Base-by-base conservation (phyloP, 2,797 vertebrate species). In the Dendrocincla tyrannina region DNA sequence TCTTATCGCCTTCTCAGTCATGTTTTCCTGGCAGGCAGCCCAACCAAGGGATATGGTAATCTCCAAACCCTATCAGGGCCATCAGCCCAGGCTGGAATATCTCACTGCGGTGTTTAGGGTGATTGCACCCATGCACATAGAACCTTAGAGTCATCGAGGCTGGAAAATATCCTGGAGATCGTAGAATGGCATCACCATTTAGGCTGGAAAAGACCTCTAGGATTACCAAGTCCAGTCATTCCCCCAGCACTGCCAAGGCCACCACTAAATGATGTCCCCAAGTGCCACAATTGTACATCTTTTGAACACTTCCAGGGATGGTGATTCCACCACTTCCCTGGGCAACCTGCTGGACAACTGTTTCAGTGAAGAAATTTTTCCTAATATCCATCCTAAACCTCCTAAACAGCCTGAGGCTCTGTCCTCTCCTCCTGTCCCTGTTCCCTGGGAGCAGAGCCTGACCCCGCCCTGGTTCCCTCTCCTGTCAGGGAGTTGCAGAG, bases 11-110 rank as follows among this genome's bases (percentile, higher is more conserved):
- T 56, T 91, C 94, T 62, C 94, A 86, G 91, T 96, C 96, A 97
- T 93, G 93, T 88, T 97, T 97, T 97, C 97, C 97, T 97, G 97
- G 96, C 97, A 94, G 88, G 90, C 86, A 90, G 83, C 92, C 93
- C 80, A 82, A 77, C 50, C 72, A 13, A 52, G 80, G 94, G 94
- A 49, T 85, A 86, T 15, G 42, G 47, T 73, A 69, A 96, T 92
- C 89, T 91, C 88, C 62, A 66, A 63, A 82, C 27, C 27, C 86
- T 16, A 80, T 96, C 95, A 91, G 84, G 89, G 66, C 33, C 0
- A 91, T 91, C 93, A 49, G 82, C 85, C 75, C 89, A 69, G 63
- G 33, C 87, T 81, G 85, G 73, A 84, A 15, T 67, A 63, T 37
- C 76, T 96, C 95, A 28, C 66, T 39, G 85, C 32, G 79, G 13